Conservation (phyloP, 2,113 vertebrate species). For the Regulus satrapa region DNA sequence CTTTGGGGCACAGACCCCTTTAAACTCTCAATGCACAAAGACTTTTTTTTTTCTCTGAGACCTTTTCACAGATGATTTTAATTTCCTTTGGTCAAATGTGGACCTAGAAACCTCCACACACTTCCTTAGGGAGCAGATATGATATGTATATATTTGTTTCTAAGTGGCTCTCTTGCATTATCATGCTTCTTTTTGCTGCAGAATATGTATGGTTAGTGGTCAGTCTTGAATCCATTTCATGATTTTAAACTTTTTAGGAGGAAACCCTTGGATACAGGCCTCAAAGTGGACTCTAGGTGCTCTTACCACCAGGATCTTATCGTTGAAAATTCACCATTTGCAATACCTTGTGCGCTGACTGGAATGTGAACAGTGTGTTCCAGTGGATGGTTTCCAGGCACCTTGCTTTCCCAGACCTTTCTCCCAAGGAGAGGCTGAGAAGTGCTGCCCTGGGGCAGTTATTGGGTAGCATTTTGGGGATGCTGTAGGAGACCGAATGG, state of each 20-base stretch:
- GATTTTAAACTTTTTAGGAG: neutral
- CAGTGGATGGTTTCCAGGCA: neutral
- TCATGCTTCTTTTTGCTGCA: conserved; percentile 8
- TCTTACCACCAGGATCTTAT: neutral
- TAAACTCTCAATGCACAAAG: conserved; percentile 25
- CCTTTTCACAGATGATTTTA: neutral
- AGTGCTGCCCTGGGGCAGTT: neutral
- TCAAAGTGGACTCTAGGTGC: neutral
- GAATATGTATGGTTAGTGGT: conserved; percentile 40
- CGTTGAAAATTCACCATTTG: neutral
- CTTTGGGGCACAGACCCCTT: neutral
- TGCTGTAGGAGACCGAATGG: neutral
- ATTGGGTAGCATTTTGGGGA: neutral
- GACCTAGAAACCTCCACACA: neutral
- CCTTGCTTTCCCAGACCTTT: neutral
- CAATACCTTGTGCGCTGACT: neutral
- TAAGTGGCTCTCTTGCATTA: neutral
- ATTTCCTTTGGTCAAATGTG: neutral
- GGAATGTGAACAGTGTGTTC: neutral
- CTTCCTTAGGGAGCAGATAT: neutral
- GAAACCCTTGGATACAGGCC: neutral
- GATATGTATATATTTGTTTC: neutral
- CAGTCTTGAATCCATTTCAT: conserved; percentile 57
- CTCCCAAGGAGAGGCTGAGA: neutral
- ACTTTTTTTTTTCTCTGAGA: neutral